Base-by-base conservation (phyloP, 2,797 vertebrate species). In the Etheostoma perlongum region DNA sequence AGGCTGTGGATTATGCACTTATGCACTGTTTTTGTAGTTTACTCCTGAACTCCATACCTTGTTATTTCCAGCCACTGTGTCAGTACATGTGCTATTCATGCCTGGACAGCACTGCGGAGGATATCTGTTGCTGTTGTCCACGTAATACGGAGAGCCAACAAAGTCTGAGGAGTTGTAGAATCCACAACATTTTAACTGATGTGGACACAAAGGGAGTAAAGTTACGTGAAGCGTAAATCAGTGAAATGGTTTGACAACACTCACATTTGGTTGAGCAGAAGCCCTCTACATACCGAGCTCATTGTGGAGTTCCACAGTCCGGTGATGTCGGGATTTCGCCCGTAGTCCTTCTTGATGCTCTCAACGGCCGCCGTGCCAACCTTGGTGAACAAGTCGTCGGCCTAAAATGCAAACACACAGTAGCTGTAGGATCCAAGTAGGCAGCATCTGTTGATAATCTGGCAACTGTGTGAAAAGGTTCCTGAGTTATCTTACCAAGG, bases 101-200 rank as follows among this genome's bases (percentile, higher is more conserved):
- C 0, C 1, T 0, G 0, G 10, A 40, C 95, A 96, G 90, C 95
- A 96, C 75, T 78, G 84, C 0, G 46, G 9, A 1, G 96, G 95
- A 75, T 87, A 95, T 2, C 0, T 0, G 0, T 2, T 2, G 27
- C 2, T n/a, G 0, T 74, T n/a, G 0, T 1, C 0, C 0, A 0
- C 5, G 14, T 84, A 75, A 76, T 88, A 96, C 1, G 85, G 79
- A 12, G 95, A 96, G 14, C 1, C 53, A 0, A 44, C 19, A 47
- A 96, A 96, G 83, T 96, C 95, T 0, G 91, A 87, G 68, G 85
- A 88, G 85, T 94, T 95, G 83, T 93, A 76, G 86, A 94, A 95
- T 65, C 94, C 95, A 71, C 95, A 96, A 78, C 96, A 96, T n/a
- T 91, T 83, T 5, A 95, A 76, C 96, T 96, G 44, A 52, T 48